These are phyloP conservation scores for Epizoanthus illoricatus DNA, from an alignment of 92 coral and sea anemone genomes.

Conservation along the genomic window DNA sequence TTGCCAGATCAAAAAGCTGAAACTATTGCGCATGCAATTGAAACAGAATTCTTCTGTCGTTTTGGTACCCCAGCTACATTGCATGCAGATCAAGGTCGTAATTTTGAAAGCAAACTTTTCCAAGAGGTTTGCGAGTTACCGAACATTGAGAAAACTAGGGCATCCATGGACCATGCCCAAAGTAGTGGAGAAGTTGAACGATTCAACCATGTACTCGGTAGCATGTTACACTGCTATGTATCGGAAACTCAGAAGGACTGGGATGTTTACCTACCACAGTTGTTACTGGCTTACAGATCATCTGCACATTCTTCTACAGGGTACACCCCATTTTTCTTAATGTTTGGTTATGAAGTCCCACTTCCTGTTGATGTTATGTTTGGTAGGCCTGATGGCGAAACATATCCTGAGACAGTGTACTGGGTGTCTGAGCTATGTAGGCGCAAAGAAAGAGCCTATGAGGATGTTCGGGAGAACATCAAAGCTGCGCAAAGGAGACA, in stretches of 20 bases:
- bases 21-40: conserved; percentile 19
- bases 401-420: neutral
- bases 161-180: conserved; percentile 3
- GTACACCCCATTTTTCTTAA: conserved; percentile 8
- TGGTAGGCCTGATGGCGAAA: conserved; percentile 9
- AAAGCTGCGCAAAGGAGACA: neutral
- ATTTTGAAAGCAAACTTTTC: conserved; percentile 10
- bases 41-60: neutral
- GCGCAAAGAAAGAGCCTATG: neutral
- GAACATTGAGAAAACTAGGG: conserved; percentile 18
- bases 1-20: conserved; percentile 21
- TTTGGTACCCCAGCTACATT: conserved; percentile 15
- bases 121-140: conserved; percentile 1
- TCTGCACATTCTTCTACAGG: conserved; percentile 11
- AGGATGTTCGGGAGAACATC: neutral
- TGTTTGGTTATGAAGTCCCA: conserved; percentile 16
- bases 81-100: conserved; percentile 15
- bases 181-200: conserved; percentile 23
- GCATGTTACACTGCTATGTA: conserved; percentile 25
- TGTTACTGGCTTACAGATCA: conserved; percentile 20
- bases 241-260: conserved; percentile 32
- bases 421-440: conserved; percentile 5
- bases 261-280: conserved; percentile 25
- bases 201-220: conserved; percentile 26
- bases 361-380: conserved; percentile 24